Conservation (phyloP, 2,113 vertebrate genomes). For the Hirundichthys speculiger region DNA sequence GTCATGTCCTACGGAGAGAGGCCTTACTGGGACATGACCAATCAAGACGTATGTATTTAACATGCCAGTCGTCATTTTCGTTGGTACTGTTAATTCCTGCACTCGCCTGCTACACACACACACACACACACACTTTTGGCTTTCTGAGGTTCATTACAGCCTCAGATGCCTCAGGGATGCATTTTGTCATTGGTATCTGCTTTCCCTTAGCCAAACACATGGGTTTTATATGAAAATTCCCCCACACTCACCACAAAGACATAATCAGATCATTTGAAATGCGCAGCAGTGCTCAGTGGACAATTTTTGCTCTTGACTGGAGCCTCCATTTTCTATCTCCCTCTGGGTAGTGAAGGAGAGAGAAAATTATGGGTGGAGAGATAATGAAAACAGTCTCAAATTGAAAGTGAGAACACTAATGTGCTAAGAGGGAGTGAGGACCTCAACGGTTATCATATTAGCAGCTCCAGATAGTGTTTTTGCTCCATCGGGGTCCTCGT, state of each 20-base stretch:
- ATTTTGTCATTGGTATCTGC: constrained; percentile 55
- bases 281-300: constrained; percentile 63
- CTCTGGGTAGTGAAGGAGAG: constrained; percentile 71
- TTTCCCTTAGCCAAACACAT: constrained; percentile 61
- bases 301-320: constrained; percentile 77
- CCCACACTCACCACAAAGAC: constrained; percentile 52
- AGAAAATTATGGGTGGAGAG: constrained; percentile 78
- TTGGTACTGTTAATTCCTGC: background rate
- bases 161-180: constrained; percentile 50
- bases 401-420: constrained; percentile 82
- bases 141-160: constrained; percentile 46
- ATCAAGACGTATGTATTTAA: constrained; percentile 81
- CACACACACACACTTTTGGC: constrained; percentile 10
- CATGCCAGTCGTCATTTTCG: background rate
- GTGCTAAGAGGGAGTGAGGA: constrained; percentile 77
- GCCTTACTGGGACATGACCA: constrained; percentile 88
- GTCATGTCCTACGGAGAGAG: constrained; percentile 87
- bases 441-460: constrained; percentile 82
- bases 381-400: constrained; percentile 85
- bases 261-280: constrained; percentile 77
- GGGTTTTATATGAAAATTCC: constrained; percentile 61
- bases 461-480: constrained; percentile 76
- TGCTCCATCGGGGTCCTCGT: constrained; percentile 71
- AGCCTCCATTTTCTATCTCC: constrained; percentile 74
- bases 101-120: too few species aligned